Conservation (phyloP, 2,797 vertebrate genomes). For the Ctenosaura bakeri region DNA sequence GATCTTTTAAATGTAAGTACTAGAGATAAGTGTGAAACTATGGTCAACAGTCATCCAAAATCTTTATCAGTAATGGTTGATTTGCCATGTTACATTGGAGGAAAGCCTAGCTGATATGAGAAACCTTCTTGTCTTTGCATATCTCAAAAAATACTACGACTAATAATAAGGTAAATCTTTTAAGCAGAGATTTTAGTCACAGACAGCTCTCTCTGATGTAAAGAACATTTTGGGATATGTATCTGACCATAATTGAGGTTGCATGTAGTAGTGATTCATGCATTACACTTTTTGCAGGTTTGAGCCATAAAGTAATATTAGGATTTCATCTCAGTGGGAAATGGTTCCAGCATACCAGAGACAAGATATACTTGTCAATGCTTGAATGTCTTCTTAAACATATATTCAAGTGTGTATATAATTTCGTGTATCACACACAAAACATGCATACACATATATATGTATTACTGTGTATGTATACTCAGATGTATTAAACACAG, state of each 20-base stretch:
- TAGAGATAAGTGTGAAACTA: too few species aligned
- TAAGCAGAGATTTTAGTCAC: not conserved
- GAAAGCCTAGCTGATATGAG: not conserved
- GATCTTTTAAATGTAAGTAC: not conserved
- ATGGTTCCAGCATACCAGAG: not conserved
- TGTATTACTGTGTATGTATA: not conserved
- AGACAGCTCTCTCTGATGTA: not conserved
- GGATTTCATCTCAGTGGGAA: conserved; percentile 5
- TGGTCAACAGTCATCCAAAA: not conserved
- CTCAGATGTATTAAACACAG: conserved; percentile 56
- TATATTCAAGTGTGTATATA: not conserved
- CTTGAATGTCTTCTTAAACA: conserved; percentile 33
- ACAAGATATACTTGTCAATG: conserved; percentile 5
- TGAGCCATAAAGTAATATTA: conserved; percentile 14
- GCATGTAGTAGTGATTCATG: not conserved
- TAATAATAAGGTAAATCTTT: not conserved
- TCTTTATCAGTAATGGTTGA: not conserved
- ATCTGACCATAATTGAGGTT: not conserved
- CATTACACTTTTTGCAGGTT: not conserved
- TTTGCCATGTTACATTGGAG: not conserved
- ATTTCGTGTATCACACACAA: not conserved
- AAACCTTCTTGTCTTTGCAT: not conserved
- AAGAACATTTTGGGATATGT: not conserved
- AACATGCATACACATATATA: not conserved
- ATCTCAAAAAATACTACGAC: not conserved